phyloP scores from a whole-genome alignment of 2,888 invertebrate species.

The Tachina grossa region DNA sequence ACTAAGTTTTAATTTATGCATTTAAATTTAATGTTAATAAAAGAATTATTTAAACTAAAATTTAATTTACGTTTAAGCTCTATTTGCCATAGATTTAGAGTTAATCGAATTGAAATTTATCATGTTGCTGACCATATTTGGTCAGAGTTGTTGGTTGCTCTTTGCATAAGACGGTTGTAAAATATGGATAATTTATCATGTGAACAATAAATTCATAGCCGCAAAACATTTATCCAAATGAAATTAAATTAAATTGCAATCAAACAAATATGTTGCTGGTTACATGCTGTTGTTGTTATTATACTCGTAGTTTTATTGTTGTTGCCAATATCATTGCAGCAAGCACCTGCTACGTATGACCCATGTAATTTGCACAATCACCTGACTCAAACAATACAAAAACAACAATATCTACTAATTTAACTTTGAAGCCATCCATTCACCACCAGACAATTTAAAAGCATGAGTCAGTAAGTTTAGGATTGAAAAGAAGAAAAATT shows the following conservation, averaged over 20 bases:
- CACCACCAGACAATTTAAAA: neutral
- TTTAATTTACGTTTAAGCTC: slow-evolving; percentile 5
- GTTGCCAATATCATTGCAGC: neutral
- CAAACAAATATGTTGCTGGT: slow-evolving; percentile 59
- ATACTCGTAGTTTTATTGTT: neutral
- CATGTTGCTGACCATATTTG: slow-evolving; percentile 24
- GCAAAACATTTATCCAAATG: slow-evolving; percentile 68
- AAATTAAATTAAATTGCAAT: slow-evolving; percentile 70
- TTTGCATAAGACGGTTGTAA: slow-evolving; percentile 11
- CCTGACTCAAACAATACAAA: slow-evolving; percentile 17
- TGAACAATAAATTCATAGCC: slow-evolving; percentile 65
- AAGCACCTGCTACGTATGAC: slow-evolving; percentile 27
- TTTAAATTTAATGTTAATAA: slow-evolving; percentile 41
- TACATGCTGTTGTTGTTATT: neutral
- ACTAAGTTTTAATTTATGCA: slow-evolving; percentile 26
- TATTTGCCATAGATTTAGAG: slow-evolving; percentile 24
- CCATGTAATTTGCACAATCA: slow-evolving; percentile 35
- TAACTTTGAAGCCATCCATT: slow-evolving; percentile 5
- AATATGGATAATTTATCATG: slow-evolving; percentile 60
- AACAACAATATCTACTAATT: slow-evolving; percentile 43
- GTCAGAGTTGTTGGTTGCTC: neutral
- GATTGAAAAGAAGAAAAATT: neutral
- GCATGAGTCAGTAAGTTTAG: neutral
- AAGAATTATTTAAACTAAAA: slow-evolving; percentile 36
- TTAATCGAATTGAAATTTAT: slow-evolving; percentile 64